phyloP scores from a whole-genome alignment of 2,797 vertebrate genomes.

The Pogoniulus pusillus region DNA sequence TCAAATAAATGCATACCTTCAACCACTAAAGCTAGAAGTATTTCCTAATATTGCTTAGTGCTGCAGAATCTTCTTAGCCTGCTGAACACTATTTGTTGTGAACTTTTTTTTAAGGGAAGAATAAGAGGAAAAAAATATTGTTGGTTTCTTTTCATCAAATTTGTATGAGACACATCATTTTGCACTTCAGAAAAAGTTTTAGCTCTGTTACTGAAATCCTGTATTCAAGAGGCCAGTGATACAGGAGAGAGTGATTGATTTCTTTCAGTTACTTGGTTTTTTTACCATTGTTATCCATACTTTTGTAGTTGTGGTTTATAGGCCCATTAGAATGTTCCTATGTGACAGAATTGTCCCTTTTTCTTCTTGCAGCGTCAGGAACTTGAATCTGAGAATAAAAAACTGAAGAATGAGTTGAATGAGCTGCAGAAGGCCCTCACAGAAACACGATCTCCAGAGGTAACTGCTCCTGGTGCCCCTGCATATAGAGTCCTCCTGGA shows the following conservation, averaged over 20 bases:
- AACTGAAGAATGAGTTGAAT: conserved; percentile 91
- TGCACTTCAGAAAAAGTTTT: background rate
- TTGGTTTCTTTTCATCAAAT: background rate
- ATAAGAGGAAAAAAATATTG: background rate
- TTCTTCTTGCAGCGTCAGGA: conserved; percentile 88
- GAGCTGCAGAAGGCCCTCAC: conserved; percentile 90
- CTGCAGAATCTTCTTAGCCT: background rate
- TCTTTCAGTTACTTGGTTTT: background rate
- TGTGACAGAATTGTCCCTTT: background rate
- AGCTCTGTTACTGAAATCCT: background rate
- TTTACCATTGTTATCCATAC: background rate
- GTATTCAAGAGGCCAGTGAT: background rate
- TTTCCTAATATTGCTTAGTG: background rate
- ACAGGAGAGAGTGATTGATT: background rate
- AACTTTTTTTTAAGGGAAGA: background rate
- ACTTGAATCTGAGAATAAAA: conserved; percentile 98
- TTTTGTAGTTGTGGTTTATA: background rate
- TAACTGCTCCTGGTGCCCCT: conserved; percentile 87
- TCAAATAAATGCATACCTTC: background rate
- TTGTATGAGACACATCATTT: background rate
- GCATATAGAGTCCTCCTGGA: conserved; percentile 94
- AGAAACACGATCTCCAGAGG: conserved; percentile 78
- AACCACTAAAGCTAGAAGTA: background rate
- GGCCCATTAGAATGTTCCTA: background rate
- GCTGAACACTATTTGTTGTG: background rate